Conservation (phyloP, 2,797 vertebrate genomes). For the Sebastes oblongus region DNA sequence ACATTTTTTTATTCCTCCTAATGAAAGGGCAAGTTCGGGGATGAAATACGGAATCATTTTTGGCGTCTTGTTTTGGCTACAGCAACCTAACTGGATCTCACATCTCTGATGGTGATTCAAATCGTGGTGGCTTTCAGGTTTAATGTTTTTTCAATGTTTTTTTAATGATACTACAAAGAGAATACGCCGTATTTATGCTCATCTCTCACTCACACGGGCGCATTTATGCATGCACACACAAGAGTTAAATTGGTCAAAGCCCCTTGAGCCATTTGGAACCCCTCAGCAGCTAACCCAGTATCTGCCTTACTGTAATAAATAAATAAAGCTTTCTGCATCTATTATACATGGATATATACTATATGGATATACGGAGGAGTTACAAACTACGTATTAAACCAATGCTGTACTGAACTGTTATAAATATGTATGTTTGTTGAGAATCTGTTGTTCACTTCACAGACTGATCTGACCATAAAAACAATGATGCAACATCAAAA, state of each 20-base stretch:
- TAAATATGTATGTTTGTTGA: neutral
- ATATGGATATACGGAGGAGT: conserved; percentile 3
- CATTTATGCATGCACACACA: neutral
- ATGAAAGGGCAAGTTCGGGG: neutral
- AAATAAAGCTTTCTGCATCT: conserved; percentile 51
- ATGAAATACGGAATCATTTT: neutral
- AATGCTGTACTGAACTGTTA: neutral
- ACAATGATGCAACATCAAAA: neutral
- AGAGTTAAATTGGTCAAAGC: conserved; percentile 23
- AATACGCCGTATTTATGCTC: conserved; percentile 36
- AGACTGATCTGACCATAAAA: neutral
- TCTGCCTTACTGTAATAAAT: conserved; percentile 40
- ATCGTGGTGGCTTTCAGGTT: conserved; percentile 33
- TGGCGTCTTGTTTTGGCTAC: conserved; percentile 12
- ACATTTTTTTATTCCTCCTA: conserved; percentile 16
- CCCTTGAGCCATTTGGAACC: conserved; percentile 22
- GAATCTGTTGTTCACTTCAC: neutral
- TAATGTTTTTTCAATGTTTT: conserved; percentile 51
- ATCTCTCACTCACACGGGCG: neutral
- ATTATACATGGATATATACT: conserved; percentile 54
- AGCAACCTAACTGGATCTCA: conserved; percentile 14
- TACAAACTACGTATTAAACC: conserved; percentile 27
- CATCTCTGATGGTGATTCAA: conserved; percentile 17
- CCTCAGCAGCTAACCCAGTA: conserved; percentile 19
- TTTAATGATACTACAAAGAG: conserved; percentile 45